Percentiles rank a stretch among this genome's conserved stretches.
Conservation (phyloP, 1,140 invertebrate species). For the Panagrolaimus sp. region DNA sequence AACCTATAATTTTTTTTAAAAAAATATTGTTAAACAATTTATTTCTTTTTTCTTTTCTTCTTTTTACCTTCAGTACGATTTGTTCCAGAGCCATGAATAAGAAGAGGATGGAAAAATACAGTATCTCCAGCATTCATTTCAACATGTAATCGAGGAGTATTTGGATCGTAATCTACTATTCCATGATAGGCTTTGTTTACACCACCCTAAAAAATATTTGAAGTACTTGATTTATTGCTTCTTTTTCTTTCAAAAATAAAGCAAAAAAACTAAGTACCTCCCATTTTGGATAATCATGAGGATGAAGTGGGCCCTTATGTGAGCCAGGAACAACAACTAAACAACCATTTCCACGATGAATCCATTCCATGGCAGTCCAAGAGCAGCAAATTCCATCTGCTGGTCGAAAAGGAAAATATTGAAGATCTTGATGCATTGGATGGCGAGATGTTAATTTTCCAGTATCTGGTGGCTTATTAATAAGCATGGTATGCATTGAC, state of each 20-base stretch:
- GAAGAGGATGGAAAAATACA: constrained; percentile 79
- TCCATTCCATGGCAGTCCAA: constrained; percentile 81
- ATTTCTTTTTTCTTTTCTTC: constrained; percentile 55
- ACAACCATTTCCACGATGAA: constrained; percentile 74
- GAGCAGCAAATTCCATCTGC: constrained; percentile 69
- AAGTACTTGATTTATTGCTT: no score
- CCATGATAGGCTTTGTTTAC: constrained; percentile 79
- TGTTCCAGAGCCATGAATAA: constrained; percentile 78
- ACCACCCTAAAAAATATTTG: constrained; percentile 57
- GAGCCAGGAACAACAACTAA: constrained; percentile 74
- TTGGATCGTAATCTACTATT: constrained; percentile 65
- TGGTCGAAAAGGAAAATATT: constrained; percentile 78
- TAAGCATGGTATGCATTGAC: constrained; percentile 79
- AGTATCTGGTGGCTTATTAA: constrained; percentile 80
- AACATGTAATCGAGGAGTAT: constrained; percentile 63
- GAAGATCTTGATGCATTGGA: constrained; percentile 80
- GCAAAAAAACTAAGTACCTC: constrained; percentile 48
- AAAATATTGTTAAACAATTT: no score
- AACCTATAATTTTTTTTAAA: constrained; percentile 50
- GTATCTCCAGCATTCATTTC: constrained; percentile 80
- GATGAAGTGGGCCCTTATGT: constrained; percentile 66
- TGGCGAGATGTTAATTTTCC: constrained; percentile 74
- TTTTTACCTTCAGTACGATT: constrained; percentile 66
- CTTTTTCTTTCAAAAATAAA: no score
- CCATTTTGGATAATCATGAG: constrained; percentile 72